Percentiles rank a stretch among this genome's conserved stretches.
phyloP scores from a whole-genome alignment of 2,797 vertebrate genomes.

The Heterohyrax brucei region DNA sequence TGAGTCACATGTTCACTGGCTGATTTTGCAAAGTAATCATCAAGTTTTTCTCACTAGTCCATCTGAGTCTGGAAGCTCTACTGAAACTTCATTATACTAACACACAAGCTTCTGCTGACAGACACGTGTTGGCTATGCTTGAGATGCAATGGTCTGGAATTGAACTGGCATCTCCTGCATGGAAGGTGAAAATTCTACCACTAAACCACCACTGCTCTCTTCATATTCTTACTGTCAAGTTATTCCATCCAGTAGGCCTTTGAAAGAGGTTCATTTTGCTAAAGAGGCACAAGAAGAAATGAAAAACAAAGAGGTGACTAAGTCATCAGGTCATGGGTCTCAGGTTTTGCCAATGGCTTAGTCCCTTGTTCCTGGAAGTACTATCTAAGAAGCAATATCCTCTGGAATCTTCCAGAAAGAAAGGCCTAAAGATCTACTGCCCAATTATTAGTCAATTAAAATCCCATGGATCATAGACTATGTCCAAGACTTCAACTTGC shows the following conservation, averaged over 20 bases:
- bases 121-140: neutral
- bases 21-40: neutral
- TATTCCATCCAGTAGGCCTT: neutral
- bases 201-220: neutral
- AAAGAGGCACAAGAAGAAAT: neutral
- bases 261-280: neutral
- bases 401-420: neutral
- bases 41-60: neutral
- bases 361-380: neutral
- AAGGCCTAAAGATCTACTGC: neutral
- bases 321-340: neutral
- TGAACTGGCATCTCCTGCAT: neutral
- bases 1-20: neutral
- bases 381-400: neutral
- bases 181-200: too few relatives aligned
- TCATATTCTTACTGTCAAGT: neutral
- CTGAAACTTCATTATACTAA: neutral
- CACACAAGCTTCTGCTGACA: neutral
- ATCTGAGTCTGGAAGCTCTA: neutral
- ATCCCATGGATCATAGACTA: neutral
- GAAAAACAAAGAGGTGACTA: neutral
- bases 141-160: neutral
- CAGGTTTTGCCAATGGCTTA: neutral
- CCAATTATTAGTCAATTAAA: neutral
- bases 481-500: neutral